These are phyloP conservation scores for Muscina levida DNA, from an alignment of 2,888 invertebrate species.

Conservation along the genomic window DNA sequence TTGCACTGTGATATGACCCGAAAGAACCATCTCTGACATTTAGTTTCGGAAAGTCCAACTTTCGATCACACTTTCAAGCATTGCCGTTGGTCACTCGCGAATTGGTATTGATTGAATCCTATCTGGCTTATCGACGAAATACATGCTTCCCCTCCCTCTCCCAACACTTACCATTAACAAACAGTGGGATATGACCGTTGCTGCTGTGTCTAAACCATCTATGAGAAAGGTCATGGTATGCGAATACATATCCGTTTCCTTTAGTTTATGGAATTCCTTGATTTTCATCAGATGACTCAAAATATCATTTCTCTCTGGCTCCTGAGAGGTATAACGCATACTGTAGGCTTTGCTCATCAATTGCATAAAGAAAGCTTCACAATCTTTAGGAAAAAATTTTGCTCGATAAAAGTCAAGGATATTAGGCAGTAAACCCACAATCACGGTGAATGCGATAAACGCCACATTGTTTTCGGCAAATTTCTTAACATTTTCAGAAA, in stretches of 20 bases:
- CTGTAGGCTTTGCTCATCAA: conserved; percentile 72
- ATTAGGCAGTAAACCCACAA: conserved; percentile 73
- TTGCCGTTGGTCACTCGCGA: too few relatives aligned
- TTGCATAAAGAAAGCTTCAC: conserved; percentile 81
- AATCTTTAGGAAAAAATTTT: conserved; percentile 81
- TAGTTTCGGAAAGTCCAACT: too few relatives aligned
- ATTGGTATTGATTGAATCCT: too few relatives aligned
- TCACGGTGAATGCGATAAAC: conserved; percentile 71
- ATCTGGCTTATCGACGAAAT: too few relatives aligned
- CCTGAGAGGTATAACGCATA: conserved; percentile 67
- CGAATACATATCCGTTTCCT: conserved; percentile 72
- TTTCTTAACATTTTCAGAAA: conserved; percentile 74
- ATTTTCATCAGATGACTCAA: conserved; percentile 76
- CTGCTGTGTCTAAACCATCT: conserved; percentile 78
- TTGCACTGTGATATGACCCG: too few relatives aligned
- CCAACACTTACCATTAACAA: conserved; percentile 75
- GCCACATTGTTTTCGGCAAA: conserved; percentile 74
- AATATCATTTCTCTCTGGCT: conserved; percentile 73
- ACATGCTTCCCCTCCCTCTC: too few relatives aligned
- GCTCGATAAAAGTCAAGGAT: conserved; percentile 71
- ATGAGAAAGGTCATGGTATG: conserved; percentile 78
- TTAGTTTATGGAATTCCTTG: conserved; percentile 71
- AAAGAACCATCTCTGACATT: too few relatives aligned
- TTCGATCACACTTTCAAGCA: too few relatives aligned
- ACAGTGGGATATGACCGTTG: conserved; percentile 74